phyloP scores from a whole-genome alignment of 2,113 vertebrate species.

The Urocitellus parryii region DNA sequence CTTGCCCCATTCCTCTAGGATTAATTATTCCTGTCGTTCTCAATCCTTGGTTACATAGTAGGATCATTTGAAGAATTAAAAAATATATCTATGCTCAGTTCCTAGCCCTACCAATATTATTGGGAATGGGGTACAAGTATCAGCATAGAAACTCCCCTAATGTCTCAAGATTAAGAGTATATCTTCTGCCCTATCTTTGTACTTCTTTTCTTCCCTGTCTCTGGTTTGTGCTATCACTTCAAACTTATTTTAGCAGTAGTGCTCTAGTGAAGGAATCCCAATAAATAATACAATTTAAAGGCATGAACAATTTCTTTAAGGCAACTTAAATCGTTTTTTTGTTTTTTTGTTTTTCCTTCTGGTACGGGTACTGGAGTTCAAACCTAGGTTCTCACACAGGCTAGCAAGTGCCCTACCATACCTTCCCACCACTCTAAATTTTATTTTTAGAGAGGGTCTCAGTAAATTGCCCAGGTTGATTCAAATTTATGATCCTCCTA shows the following conservation, averaged over 20 bases:
- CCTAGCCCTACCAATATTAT: neutral
- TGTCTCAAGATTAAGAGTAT: neutral
- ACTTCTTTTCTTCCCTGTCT: slow-evolving; percentile 1
- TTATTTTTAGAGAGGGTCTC: neutral
- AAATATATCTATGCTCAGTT: neutral
- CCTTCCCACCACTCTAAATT: neutral
- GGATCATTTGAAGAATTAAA: neutral
- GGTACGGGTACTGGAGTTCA: neutral
- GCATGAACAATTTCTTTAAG: neutral
- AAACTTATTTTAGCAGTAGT: slow-evolving; percentile 20
- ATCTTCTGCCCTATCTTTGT: neutral
- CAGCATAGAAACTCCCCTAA: neutral
- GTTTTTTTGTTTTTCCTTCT: neutral
- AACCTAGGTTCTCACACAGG: neutral
- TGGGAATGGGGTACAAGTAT: neutral
- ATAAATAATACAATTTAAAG: slow-evolving; percentile 20
- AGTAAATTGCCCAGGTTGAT: neutral
- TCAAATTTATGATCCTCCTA: neutral
- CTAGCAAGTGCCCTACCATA: neutral
- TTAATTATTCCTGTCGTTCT: neutral
- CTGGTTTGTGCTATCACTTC: neutral
- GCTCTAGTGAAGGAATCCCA: neutral
- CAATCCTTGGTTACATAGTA: neutral
- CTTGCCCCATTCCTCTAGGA: neutral
- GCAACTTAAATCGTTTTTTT: neutral